These are phyloP conservation scores for Chloroclysta siterata DNA, from an alignment of 2,888 invertebrate genomes.

Conservation along the genomic window DNA sequence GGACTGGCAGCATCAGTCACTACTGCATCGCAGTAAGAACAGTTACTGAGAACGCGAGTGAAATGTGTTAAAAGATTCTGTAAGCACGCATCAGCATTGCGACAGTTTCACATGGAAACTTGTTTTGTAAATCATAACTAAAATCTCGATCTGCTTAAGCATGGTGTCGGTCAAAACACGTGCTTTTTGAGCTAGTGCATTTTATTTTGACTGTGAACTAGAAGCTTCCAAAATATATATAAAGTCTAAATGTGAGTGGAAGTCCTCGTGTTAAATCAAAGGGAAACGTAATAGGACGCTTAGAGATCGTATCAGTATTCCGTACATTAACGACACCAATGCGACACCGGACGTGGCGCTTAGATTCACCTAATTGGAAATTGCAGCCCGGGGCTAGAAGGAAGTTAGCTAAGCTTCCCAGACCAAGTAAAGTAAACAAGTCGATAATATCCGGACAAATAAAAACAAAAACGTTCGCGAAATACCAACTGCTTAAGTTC, in stretches of 20 bases:
- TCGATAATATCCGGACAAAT: slow-evolving; percentile 12
- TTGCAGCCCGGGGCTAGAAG: slow-evolving; percentile 14
- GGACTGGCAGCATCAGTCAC: slow-evolving; percentile 65
- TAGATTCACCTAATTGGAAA: slow-evolving; percentile 21
- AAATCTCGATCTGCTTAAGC: too few relatives aligned
- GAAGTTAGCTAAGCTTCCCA: slow-evolving; percentile 2
- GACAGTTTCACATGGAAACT: not conserved
- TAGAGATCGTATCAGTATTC: not conserved
- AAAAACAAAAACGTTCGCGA: not conserved
- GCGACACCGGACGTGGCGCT: slow-evolving; percentile 15
- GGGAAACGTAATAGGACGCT: too few relatives aligned
- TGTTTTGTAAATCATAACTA: not conserved
- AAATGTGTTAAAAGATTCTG: slow-evolving; percentile 22
- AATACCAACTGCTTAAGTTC: not conserved
- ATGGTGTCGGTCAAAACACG: too few relatives aligned
- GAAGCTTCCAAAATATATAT: too few relatives aligned
- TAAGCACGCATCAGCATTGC: not conserved
- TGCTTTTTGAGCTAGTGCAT: too few relatives aligned
- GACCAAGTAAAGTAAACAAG: slow-evolving; percentile 1
- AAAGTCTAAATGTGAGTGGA: too few relatives aligned
- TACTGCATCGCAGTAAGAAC: slow-evolving; percentile 46
- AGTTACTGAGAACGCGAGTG: slow-evolving; percentile 48
- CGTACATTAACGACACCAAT: slow-evolving; percentile 4
- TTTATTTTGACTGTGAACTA: too few relatives aligned
- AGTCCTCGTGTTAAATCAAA: too few relatives aligned